Conservation (phyloP, 2,888 invertebrate species). For the Mythimna pallens region DNA sequence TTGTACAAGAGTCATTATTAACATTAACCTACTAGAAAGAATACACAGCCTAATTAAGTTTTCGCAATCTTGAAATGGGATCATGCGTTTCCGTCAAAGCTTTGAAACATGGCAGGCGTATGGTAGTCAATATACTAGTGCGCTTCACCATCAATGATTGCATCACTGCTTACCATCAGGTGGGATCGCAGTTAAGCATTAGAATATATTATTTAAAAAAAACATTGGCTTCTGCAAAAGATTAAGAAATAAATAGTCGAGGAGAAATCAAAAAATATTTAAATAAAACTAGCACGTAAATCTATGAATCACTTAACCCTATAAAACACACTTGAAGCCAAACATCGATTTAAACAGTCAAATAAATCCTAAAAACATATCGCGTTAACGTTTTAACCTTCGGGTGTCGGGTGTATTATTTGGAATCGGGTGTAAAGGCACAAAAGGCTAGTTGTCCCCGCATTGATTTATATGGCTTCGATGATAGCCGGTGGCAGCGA, state of each 20-base stretch:
- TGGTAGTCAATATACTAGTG: no score
- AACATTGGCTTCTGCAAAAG: not conserved
- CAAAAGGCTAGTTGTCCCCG: conserved; percentile 74
- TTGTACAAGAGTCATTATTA: not conserved
- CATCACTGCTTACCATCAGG: no score
- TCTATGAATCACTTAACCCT: conserved; percentile 37
- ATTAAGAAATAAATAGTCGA: not conserved
- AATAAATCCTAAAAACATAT: conserved; percentile 58
- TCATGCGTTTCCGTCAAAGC: not conserved
- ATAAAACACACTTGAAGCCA: conserved; percentile 39
- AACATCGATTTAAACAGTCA: conserved; percentile 49
- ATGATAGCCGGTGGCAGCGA: conserved; percentile 76
- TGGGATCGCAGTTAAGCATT: no score
- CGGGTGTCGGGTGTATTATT: conserved; percentile 71
- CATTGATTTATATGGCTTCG: conserved; percentile 85
- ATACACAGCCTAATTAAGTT: no score
- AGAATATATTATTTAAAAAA: no score
- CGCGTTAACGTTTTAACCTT: conserved; percentile 62
- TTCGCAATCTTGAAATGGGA: not conserved
- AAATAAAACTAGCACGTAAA: conserved; percentile 11
- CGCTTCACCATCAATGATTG: no score
- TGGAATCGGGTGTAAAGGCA: conserved; percentile 75
- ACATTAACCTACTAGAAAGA: not conserved
- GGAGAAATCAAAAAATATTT: not conserved
- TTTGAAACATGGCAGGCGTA: not conserved